Evolutionary conservation across 2,113 vertebrate species (phyloP).

Genomic region (Hippolais icterina): DNA sequence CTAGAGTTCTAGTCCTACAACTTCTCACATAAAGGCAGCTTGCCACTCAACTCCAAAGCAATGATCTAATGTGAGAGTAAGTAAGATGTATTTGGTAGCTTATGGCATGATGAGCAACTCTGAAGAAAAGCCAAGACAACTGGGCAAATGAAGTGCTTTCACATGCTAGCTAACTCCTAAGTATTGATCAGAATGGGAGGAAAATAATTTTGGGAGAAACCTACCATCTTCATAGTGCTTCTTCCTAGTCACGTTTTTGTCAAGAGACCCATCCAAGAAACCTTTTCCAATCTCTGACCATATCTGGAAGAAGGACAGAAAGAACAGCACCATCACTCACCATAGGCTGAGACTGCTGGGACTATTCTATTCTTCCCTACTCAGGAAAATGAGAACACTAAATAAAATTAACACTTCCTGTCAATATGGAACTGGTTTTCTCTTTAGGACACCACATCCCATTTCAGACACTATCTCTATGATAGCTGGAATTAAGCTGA

Average conservation of each 20-base stretch:
- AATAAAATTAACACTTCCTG: background rate
- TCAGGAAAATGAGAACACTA: background rate
- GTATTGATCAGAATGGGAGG: background rate
- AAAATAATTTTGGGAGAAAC: background rate
- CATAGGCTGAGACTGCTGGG: background rate
- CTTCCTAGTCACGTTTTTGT: conserved; percentile 89
- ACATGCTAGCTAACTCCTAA: background rate
- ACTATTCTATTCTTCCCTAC: background rate
- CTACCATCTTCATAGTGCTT: conserved; percentile 87
- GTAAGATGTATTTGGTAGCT: background rate
- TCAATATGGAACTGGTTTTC: background rate
- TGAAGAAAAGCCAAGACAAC: background rate
- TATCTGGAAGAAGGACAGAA: conserved; percentile 78
- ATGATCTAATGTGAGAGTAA: background rate
- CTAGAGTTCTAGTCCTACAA: background rate
- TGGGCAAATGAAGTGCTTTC: background rate
- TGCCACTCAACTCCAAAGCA: background rate
- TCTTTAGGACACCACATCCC: background rate
- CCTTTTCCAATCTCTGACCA: conserved; percentile 97
- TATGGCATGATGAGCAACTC: background rate
- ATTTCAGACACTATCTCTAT: background rate
- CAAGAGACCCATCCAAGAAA: conserved; percentile 92
- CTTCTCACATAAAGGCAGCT: background rate
- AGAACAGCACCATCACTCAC: background rate
- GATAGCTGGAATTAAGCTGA: background rate